Evolutionary conservation across 2,113 vertebrate species (phyloP).

Genomic region (Pluvianellus socialis): DNA sequence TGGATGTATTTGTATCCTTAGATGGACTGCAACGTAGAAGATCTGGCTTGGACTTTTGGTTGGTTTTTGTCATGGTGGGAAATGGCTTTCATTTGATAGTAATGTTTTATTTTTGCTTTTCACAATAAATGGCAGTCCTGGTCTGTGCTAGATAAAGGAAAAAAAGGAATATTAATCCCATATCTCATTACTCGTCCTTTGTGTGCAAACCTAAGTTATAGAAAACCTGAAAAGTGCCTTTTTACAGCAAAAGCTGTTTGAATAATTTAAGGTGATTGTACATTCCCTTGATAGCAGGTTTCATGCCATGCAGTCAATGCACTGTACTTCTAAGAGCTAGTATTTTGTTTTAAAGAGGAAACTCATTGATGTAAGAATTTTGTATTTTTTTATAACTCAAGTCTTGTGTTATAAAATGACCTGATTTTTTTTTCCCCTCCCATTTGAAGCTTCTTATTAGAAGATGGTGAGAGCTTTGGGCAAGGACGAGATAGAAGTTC

Average conservation of each 20-base stretch:
- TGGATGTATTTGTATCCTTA: neutral
- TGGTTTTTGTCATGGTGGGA: neutral
- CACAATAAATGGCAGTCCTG: neutral
- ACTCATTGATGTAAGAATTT: neutral
- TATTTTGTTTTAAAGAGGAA: neutral
- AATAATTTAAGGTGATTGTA: neutral
- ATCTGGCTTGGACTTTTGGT: neutral
- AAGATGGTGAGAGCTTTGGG: slow-evolving; percentile 95
- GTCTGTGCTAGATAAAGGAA: neutral
- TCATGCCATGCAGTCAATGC: neutral
- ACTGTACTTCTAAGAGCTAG: neutral
- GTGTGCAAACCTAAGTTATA: neutral
- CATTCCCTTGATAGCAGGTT: neutral
- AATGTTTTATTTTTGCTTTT: neutral
- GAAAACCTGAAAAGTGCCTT: neutral
- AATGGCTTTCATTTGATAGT: neutral
- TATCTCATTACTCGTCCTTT: neutral
- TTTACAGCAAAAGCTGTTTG: neutral
- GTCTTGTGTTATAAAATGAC: neutral
- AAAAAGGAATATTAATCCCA: neutral
- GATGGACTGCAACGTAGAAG: neutral
- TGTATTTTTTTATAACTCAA: neutral
- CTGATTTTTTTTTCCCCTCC: neutral
- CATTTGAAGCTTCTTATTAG: slow-evolving; percentile 87
- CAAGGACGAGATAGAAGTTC: slow-evolving; percentile 93